Percentiles rank a stretch among this genome's conserved stretches.
These are phyloP conservation scores for Menidia menidia DNA, from an alignment of 2,797 vertebrate genomes.

Conservation along the genomic window DNA sequence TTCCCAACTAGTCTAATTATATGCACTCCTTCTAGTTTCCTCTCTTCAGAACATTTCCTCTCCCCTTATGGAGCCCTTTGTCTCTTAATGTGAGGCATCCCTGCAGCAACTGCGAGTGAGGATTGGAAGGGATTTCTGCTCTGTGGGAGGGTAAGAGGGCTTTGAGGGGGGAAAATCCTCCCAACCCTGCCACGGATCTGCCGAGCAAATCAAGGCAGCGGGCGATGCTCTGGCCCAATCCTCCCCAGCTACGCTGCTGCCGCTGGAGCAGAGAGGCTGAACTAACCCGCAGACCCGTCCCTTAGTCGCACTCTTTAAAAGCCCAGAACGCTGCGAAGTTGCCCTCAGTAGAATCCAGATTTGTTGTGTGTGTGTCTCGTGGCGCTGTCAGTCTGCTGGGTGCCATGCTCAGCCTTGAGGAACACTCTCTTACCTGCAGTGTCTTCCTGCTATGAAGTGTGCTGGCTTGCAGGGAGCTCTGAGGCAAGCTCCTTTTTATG, in stretches of 20 bases:
- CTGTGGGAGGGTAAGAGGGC: conserved; percentile 65
- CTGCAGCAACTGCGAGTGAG: conserved; percentile 51
- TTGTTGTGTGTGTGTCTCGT: conserved; percentile 49
- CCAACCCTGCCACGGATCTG: conserved; percentile 62
- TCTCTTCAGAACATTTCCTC: neutral
- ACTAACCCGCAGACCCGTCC: conserved; percentile 42
- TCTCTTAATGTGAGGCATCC: conserved; percentile 50
- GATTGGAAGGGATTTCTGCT: conserved; percentile 72
- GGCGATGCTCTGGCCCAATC: conserved; percentile 60
- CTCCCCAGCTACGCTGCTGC: conserved; percentile 52
- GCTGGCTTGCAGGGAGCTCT: conserved; percentile 23
- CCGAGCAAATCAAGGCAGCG: conserved; percentile 67
- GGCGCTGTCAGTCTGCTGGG: conserved; percentile 24
- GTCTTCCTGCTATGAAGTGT: conserved; percentile 33
- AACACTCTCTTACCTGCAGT: conserved; percentile 33
- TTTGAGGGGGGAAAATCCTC: conserved; percentile 72
- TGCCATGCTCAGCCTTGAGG: conserved; percentile 33
- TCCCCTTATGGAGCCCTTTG: conserved; percentile 42
- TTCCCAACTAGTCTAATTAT: neutral
- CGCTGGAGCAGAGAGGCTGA: conserved; percentile 51
- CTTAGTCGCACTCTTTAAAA: conserved; percentile 21
- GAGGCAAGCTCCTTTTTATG: conserved; percentile 24
- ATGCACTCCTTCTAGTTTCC: neutral
- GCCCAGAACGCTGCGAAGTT: conserved; percentile 34
- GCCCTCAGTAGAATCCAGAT: conserved; percentile 44